Base-by-base conservation (phyloP, 2,888 invertebrate species). In the Coenonympha glycerion region DNA sequence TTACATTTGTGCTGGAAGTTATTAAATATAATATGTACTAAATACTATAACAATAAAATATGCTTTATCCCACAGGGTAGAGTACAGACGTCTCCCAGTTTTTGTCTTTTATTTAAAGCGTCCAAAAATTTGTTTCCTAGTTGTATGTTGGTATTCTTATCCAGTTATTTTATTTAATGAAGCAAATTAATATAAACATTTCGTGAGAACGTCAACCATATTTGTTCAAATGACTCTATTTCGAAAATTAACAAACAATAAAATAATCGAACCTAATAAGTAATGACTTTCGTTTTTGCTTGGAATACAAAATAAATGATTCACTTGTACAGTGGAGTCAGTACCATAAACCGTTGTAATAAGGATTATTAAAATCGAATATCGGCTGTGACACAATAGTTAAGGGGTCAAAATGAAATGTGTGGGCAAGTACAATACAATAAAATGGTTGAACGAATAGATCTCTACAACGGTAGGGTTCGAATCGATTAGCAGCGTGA, bases 401-500 rank as follows among this genome's bases (percentile, higher is more conserved):
- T 33, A 60, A 63, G 68, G 76, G 79, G 76, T 70, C 71, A 70
- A 66, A 67, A 70, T 62, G 68, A 71, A 67, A 66, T 68, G 76
- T 74, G 72, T 76, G 77, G 77, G 81, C 73, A 68, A 73, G 69
- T 67, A 82, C 82, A 82, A 85, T 84, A 76, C 83, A 84, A 84
- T 83, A 76, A 80, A 82, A 82, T 71, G 82, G 79, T 76, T 74
- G 77, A 77, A 77, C 71, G 76, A 70, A 68, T 68, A 69, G 71
- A 71, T 70, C 71, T 67, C 68, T 66, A 76, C 77, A 78, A 79
- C 79, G 64, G 69, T 64, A 64, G 80, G 82, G 85, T 79, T 80
- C 79, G 75, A 79, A 84, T 83, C 83, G 85, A 86, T 85, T 85
- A 84, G 79, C 66, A 69, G 65, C 69, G 74, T 67, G 76, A 79